Evolutionary conservation across 2,888 invertebrate genomes (phyloP).

Genomic region (Euplexia lucipara): DNA sequence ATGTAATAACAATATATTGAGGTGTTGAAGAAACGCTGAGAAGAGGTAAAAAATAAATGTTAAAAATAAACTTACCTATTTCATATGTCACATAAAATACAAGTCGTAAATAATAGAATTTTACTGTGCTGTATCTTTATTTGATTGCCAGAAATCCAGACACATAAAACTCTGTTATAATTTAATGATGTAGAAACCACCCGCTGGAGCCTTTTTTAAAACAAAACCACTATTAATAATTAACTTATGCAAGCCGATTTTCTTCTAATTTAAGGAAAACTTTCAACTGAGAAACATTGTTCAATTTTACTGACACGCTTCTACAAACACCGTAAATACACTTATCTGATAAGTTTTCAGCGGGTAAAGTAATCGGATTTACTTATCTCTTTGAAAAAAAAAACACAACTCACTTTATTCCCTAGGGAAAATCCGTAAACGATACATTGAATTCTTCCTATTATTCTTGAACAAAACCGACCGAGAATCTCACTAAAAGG

Average conservation of each 20-base stretch:
- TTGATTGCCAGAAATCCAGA: background rate
- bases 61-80: too few relatives aligned
- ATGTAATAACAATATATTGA: too few relatives aligned
- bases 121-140: background rate
- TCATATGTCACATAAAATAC: too few relatives aligned
- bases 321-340: constrained; percentile 5
- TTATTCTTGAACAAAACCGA: constrained; percentile 53
- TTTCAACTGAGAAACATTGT: background rate
- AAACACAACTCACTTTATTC: constrained; percentile 4
- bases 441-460: constrained; percentile 49
- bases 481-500: constrained; percentile 52
- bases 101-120: constrained; percentile 1
- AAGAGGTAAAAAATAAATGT: too few relatives aligned
- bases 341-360: constrained; percentile 13
- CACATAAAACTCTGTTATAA: too few relatives aligned
- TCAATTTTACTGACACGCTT: background rate
- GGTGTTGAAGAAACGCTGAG: too few relatives aligned
- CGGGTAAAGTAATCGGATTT: constrained; percentile 20
- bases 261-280: background rate
- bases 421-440: constrained; percentile 22
- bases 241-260: too few relatives aligned
- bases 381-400: constrained; percentile 18
- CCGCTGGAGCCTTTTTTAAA: background rate
- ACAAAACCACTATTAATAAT: background rate
- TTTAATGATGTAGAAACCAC: too few relatives aligned